Conservation (phyloP, 2,797 vertebrate genomes). For the Rhodeus uyekii region DNA sequence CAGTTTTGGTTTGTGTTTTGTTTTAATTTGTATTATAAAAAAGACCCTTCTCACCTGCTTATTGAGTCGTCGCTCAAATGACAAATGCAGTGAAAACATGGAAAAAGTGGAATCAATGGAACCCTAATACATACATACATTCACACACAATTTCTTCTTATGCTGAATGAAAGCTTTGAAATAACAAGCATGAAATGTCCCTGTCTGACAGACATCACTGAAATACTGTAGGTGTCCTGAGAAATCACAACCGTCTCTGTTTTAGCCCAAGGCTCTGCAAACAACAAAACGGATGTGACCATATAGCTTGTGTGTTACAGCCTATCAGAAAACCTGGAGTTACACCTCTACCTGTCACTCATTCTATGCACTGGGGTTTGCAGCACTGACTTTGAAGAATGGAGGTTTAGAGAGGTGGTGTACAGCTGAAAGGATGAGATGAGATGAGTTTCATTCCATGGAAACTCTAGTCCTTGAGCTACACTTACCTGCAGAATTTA, state of each 20-base stretch:
- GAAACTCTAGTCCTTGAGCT: background rate
- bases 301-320: background rate
- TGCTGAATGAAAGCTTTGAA: background rate
- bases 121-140: too few species aligned
- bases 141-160: too few species aligned
- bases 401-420: background rate
- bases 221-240: background rate
- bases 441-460: background rate
- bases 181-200: background rate
- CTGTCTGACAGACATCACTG: background rate
- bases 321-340: slow-evolving; percentile 6
- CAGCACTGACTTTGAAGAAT: background rate
- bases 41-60: too few species aligned
- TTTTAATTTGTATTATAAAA: too few species aligned
- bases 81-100: too few species aligned
- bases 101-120: too few species aligned
- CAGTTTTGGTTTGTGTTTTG: too few species aligned
- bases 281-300: background rate
- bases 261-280: slow-evolving; percentile 15
- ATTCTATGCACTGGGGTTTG: background rate
- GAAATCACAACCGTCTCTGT: slow-evolving; percentile 3
- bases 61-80: too few species aligned
- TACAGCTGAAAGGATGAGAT: background rate
- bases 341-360: background rate
- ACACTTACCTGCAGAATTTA: background rate